A percentile compares a stretch with the other conserved stretches of the same genome.
phyloP scores from a whole-genome alignment of 1,140 invertebrate species.

The Hormaphis cornu region DNA sequence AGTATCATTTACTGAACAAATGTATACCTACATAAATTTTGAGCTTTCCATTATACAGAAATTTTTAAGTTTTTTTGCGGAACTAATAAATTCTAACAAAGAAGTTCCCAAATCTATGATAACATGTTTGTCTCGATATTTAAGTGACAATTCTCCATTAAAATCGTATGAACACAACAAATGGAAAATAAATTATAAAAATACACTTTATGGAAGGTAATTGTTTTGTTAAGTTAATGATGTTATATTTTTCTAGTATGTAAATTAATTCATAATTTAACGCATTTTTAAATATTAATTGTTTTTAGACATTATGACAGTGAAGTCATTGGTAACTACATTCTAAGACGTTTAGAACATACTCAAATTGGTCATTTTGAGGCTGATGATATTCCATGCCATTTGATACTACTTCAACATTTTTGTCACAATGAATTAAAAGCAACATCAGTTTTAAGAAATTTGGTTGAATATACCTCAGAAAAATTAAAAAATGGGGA shows the following conservation, averaged over 20 bases:
- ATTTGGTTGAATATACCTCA: not conserved
- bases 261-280: too few relatives aligned
- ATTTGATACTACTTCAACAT: conserved; percentile 18
- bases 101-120: conserved; percentile 10
- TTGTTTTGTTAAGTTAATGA: not conserved
- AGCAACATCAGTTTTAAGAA: not conserved
- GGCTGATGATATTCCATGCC: conserved; percentile 5
- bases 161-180: not conserved
- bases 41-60: not conserved
- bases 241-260: too few relatives aligned
- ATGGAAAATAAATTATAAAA: conserved; percentile 20
- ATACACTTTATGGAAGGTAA: conserved; percentile 25
- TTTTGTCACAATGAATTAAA: conserved; percentile 21
- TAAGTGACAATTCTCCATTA: conserved; percentile 7
- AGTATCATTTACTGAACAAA: conserved; percentile 25
- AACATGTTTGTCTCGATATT: conserved; percentile 6
- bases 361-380: not conserved
- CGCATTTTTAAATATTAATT: too few relatives aligned
- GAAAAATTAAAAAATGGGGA: not conserved
- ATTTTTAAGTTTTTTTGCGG: conserved; percentile 1
- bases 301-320: not conserved
- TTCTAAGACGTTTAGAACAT: not conserved
- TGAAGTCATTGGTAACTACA: conserved; percentile 2
- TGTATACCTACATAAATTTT: conserved; percentile 16
- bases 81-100: conserved; percentile 5